phyloP scores from a whole-genome alignment of 2,797 vertebrate species.

The Dicrostonyx torquatus region DNA sequence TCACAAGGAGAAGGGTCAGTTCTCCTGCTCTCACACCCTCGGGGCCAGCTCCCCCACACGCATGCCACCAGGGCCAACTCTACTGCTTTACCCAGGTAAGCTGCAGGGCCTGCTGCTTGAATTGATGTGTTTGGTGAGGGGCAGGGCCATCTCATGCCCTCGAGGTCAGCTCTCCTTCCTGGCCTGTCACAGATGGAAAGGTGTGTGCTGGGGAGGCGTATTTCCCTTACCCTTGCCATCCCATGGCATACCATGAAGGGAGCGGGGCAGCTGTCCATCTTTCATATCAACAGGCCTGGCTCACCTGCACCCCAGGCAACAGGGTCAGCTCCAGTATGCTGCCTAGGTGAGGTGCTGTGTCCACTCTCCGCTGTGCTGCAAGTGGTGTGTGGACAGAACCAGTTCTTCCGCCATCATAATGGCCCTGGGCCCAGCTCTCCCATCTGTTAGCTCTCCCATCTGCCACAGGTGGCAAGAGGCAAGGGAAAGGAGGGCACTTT shows the following conservation, averaged over 20 bases:
- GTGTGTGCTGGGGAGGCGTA: neutral
- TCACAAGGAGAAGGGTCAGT: neutral
- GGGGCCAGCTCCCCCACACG: fast-evolving
- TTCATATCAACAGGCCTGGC: neutral
- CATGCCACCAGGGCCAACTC: neutral
- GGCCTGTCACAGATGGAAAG: neutral
- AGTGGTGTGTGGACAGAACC: too few species aligned
- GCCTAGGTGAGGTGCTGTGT: neutral
- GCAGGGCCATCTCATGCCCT: neutral
- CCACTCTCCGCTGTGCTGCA: neutral
- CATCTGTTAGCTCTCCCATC: neutral
- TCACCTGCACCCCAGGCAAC: neutral
- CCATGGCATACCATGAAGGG: neutral
- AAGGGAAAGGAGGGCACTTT: neutral
- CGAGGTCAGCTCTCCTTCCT: neutral
- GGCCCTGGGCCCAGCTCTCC: neutral
- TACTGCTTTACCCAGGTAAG: neutral
- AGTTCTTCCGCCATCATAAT: neutral
- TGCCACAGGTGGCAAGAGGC: neutral
- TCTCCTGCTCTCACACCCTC: neutral
- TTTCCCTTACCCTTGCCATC: neutral
- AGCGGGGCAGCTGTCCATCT: neutral
- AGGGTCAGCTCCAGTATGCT: neutral
- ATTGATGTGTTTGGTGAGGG: neutral
- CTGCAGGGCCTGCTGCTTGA: neutral